These are phyloP conservation scores for Scomber japonicus DNA, from an alignment of 2,113 vertebrate species.

Conservation along the genomic window DNA sequence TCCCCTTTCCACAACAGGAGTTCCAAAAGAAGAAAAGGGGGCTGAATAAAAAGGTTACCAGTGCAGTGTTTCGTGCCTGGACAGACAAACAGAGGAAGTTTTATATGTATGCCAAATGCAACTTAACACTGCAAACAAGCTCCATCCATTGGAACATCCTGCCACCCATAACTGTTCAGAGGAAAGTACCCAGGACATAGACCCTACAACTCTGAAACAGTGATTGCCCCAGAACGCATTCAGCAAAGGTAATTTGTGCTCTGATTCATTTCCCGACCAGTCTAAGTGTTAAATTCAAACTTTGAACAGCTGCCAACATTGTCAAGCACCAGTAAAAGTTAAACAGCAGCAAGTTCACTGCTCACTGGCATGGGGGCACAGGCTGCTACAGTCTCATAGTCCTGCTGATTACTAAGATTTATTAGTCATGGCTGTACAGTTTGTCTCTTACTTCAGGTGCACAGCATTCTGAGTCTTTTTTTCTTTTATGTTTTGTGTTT, in stretches of 20 bases:
- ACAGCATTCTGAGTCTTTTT: too few relatives aligned
- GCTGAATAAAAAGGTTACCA: constrained; percentile 74
- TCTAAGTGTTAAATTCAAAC: constrained; percentile 55
- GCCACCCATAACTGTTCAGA: constrained; percentile 59
- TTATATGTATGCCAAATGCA: constrained; percentile 80
- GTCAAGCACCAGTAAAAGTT: constrained; percentile 69
- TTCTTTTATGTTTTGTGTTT: too few relatives aligned
- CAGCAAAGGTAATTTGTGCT: constrained; percentile 54
- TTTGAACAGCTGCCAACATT: constrained; percentile 70
- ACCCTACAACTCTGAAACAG: constrained; percentile 32
- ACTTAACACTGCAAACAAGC: constrained; percentile 81
- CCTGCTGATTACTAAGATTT: constrained; percentile 58
- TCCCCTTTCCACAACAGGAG: constrained; percentile 65
- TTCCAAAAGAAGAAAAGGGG: constrained; percentile 64
- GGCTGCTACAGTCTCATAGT: constrained; percentile 49
- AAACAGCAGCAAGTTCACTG: constrained; percentile 57
- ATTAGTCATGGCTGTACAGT: constrained; percentile 67
- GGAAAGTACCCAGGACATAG: constrained; percentile 51
- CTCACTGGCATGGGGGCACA: constrained; percentile 45
- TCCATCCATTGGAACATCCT: constrained; percentile 72
- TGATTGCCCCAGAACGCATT: constrained; percentile 43
- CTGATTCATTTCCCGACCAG: constrained; percentile 49
- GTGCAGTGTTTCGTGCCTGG: constrained; percentile 79
- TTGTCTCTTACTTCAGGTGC: constrained; percentile 24
- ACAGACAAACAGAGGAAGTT: constrained; percentile 82